phyloP scores from a whole-genome alignment of 2,888 invertebrate species.

The Malacosoma neustria region DNA sequence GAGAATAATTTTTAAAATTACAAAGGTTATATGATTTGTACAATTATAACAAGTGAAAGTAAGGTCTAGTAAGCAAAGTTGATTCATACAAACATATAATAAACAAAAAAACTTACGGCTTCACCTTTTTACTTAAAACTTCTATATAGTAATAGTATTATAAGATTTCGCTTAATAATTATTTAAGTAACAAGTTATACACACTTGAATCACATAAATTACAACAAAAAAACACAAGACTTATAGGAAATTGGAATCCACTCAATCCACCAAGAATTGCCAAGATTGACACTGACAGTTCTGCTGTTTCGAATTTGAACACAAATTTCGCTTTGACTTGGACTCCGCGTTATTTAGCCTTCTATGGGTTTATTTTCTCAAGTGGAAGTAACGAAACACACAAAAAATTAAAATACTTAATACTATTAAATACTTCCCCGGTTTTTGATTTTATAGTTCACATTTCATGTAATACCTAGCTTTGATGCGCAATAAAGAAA shows the following conservation, averaged over 20 bases:
- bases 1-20: not conserved
- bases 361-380: no score
- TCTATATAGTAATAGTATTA: not conserved
- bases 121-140: not conserved
- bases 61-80: not conserved
- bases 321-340: slow-evolving; percentile 82
- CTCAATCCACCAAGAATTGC: no score
- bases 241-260: not conserved
- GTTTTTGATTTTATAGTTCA: no score
- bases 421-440: no score
- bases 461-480: no score
- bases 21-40: not conserved
- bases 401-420: no score
- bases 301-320: slow-evolving; percentile 84
- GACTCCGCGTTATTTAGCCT: no score
- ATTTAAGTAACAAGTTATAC: not conserved
- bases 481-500: no score
- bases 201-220: not conserved
- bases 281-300: slow-evolving; percentile 65
- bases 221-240: not conserved
- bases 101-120: not conserved
- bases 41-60: not conserved
- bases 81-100: not conserved
- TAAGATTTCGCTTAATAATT: not conserved
- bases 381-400: no score